Conservation (phyloP, 2,113 vertebrate genomes). For the Clupea harengus region DNA sequence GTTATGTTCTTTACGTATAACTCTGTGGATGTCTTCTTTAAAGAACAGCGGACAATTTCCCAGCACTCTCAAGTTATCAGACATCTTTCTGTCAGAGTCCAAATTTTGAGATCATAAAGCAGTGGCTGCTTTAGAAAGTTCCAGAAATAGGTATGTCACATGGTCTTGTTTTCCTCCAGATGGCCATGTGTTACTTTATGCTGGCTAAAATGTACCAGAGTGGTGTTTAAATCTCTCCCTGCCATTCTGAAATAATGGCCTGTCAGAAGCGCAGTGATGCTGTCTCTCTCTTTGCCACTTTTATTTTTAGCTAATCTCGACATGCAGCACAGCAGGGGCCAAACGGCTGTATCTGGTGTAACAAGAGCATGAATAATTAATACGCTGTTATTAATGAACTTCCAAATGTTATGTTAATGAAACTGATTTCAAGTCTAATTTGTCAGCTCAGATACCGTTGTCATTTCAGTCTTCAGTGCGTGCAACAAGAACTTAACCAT, state of each 20-base stretch:
- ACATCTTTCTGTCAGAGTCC: background rate
- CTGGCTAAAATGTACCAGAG: slow-evolving; percentile 65
- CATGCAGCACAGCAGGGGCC: slow-evolving; percentile 77
- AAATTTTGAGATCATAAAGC: background rate
- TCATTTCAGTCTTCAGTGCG: slow-evolving; percentile 75
- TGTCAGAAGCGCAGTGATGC: slow-evolving; percentile 70
- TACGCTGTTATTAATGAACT: slow-evolving; percentile 87
- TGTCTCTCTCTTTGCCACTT: slow-evolving; percentile 72
- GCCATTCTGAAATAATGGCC: slow-evolving; percentile 71
- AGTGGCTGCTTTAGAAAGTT: slow-evolving; percentile 44
- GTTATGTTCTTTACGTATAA: background rate
- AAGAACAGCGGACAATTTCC: background rate
- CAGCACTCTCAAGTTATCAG: background rate
- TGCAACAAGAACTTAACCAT: slow-evolving; percentile 76
- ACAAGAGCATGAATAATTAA: slow-evolving; percentile 92
- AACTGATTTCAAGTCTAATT: slow-evolving; percentile 85
- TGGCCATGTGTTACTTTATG: slow-evolving; percentile 51
- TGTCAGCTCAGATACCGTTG: slow-evolving; percentile 79
- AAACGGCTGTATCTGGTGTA: slow-evolving; percentile 84
- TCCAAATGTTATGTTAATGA: slow-evolving; percentile 87
- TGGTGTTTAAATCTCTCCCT: slow-evolving; percentile 64
- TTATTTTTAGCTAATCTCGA: slow-evolving; percentile 81
- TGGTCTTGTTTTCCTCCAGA: slow-evolving; percentile 55
- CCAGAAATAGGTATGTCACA: slow-evolving; percentile 53
- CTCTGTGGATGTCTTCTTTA: background rate